Percentiles rank a stretch among this genome's conserved stretches.
Conservation (phyloP, 2,113 vertebrate genomes). For the Osmerus eperlanus region DNA sequence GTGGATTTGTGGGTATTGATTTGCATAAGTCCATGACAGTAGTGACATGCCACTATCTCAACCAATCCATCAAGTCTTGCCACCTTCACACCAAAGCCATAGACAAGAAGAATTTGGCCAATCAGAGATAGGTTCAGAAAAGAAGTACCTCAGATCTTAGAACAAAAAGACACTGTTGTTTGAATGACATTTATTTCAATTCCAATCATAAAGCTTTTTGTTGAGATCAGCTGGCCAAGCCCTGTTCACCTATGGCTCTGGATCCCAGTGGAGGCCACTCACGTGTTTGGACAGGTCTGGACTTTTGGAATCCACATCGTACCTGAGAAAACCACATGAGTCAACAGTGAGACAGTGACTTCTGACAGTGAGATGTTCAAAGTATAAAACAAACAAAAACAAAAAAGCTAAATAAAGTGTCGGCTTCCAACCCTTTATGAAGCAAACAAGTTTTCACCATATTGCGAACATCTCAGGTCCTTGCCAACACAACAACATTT, state of each 20-base stretch:
- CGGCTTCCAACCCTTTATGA: too few relatives aligned
- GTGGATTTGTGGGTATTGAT: background rate
- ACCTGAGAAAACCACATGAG: conserved; percentile 67
- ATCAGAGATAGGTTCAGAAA: background rate
- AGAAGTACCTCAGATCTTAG: background rate
- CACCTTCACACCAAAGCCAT: background rate
- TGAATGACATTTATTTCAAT: background rate
- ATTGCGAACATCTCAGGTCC: too few relatives aligned
- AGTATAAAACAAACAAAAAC: background rate
- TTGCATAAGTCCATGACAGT: conserved; percentile 17
- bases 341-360: conserved; percentile 8
- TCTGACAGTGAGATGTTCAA: background rate
- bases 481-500: too few relatives aligned
- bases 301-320: conserved; percentile 95
- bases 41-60: background rate
- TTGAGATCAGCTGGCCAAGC: background rate
- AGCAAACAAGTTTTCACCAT: too few relatives aligned
- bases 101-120: background rate
- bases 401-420: too few relatives aligned
- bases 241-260: conserved; percentile 37
- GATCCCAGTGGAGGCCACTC: conserved; percentile 59
- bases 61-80: background rate
- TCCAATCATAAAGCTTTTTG: background rate
- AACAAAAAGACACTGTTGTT: background rate
- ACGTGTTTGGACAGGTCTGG: conserved; percentile 95